These are phyloP conservation scores for Eidolon dupreanum DNA, from an alignment of 2,797 vertebrate species.

Conservation along the genomic window DNA sequence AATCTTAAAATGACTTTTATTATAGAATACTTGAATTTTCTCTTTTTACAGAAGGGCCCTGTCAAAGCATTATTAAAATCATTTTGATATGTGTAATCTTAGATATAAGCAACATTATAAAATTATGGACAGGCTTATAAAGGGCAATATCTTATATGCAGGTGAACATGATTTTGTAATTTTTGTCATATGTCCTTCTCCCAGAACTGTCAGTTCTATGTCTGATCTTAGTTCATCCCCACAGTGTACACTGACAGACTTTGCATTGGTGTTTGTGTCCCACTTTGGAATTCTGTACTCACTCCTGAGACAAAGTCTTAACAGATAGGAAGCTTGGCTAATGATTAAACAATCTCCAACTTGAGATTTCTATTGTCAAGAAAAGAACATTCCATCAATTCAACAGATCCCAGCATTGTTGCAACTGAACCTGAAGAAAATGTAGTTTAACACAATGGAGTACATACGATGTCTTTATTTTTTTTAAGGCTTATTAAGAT, in stretches of 20 bases:
- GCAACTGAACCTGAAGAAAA: slow-evolving; percentile 17
- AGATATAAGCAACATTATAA: neutral
- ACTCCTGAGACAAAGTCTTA: neutral
- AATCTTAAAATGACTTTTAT: neutral
- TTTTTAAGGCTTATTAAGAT: slow-evolving; percentile 37
- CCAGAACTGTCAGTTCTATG: neutral
- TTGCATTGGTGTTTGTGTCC: neutral
- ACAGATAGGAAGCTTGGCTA: neutral
- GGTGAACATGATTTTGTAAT: neutral
- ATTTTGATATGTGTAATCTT: neutral
- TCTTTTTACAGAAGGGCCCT: neutral
- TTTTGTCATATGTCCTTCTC: neutral
- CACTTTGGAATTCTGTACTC: neutral
- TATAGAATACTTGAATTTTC: neutral
- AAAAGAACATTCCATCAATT: neutral
- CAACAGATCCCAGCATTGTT: neutral
- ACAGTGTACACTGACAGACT: neutral
- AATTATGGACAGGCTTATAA: neutral
- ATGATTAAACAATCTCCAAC: slow-evolving; percentile 32
- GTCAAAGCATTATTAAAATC: neutral
- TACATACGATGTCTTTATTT: slow-evolving; percentile 37
- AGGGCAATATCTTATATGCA: neutral
- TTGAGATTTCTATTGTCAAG: slow-evolving; percentile 54
- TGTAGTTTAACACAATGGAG: neutral
- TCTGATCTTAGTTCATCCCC: neutral